Conservation (phyloP, 2,888 invertebrate genomes). For the Cerceris ruficornis region DNA sequence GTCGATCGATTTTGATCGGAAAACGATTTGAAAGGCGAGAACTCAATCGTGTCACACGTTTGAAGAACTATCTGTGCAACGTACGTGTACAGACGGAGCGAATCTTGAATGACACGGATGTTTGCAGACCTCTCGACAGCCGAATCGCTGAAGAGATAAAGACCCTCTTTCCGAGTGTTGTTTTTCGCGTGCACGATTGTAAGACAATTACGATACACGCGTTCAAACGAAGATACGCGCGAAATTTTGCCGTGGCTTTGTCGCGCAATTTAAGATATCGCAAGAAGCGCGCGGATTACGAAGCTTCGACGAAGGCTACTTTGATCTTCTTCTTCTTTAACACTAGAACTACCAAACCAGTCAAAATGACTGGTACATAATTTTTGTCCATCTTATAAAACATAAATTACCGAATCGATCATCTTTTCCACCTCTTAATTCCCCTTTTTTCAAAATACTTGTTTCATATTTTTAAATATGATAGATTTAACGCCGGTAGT, state of each 20-base stretch:
- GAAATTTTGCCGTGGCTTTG: neutral
- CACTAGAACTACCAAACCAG: too few relatives aligned
- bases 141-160: slow-evolving; percentile 23
- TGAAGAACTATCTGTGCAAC: neutral
- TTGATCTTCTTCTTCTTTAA: too few relatives aligned
- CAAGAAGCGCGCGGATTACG: too few relatives aligned
- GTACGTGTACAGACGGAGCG: neutral
- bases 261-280: neutral
- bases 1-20: neutral
- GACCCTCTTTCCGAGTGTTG: neutral
- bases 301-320: too few relatives aligned
- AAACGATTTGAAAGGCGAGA: too few relatives aligned
- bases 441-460: too few relatives aligned
- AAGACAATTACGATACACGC: neutral
- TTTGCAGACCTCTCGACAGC: slow-evolving; percentile 1
- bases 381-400: too few relatives aligned
- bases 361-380: too few relatives aligned
- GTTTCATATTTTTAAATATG: too few relatives aligned
- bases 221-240: neutral
- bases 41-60: neutral
- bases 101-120: slow-evolving; percentile 3
- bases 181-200: neutral
- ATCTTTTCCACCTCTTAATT: too few relatives aligned
- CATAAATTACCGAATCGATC: too few relatives aligned
- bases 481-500: too few relatives aligned